A percentile compares a stretch with the other conserved stretches of the same genome.
Evolutionary conservation across 2,888 invertebrate genomes (phyloP).

Genomic region (Strigamia maritima): DNA sequence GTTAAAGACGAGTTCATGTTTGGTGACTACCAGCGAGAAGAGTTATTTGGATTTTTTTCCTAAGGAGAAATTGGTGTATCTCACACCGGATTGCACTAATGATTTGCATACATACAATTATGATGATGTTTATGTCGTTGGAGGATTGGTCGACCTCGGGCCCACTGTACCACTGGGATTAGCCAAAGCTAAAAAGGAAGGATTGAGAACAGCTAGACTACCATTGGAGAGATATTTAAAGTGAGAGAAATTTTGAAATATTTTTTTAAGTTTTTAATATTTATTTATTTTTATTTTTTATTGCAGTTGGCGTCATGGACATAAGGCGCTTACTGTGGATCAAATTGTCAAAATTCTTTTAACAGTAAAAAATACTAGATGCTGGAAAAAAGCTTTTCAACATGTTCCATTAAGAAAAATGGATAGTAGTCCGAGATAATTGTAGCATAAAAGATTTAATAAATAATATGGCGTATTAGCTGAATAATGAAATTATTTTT

Average conservation of each 20-base stretch:
- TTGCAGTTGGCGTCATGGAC: conserved; percentile 46
- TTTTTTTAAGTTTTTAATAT: neutral
- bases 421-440: too few relatives aligned
- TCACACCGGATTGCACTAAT: conserved; percentile 77
- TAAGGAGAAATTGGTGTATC: conserved; percentile 74
- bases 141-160: conserved; percentile 49
- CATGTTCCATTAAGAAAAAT: conserved; percentile 61
- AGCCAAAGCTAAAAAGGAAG: conserved; percentile 78
- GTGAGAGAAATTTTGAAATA: conserved; percentile 59
- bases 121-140: conserved; percentile 80
- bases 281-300: neutral
- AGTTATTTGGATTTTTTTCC: conserved; percentile 79
- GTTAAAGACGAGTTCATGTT: conserved; percentile 67
- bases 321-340: conserved; percentile 77
- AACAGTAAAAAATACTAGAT: conserved; percentile 62
- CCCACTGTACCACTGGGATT: conserved; percentile 66
- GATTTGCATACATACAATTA: conserved; percentile 64
- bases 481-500: too few relatives aligned
- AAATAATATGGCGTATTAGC: too few relatives aligned
- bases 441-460: too few relatives aligned
- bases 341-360: conserved; percentile 64
- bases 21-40: conserved; percentile 66
- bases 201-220: conserved; percentile 63
- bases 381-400: conserved; percentile 70
- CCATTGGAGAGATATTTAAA: conserved; percentile 23